A percentile compares a stretch with the other conserved stretches of the same genome.
Evolutionary conservation across 2,113 vertebrate species (phyloP).

Genomic region (Aplodontia rufa): DNA sequence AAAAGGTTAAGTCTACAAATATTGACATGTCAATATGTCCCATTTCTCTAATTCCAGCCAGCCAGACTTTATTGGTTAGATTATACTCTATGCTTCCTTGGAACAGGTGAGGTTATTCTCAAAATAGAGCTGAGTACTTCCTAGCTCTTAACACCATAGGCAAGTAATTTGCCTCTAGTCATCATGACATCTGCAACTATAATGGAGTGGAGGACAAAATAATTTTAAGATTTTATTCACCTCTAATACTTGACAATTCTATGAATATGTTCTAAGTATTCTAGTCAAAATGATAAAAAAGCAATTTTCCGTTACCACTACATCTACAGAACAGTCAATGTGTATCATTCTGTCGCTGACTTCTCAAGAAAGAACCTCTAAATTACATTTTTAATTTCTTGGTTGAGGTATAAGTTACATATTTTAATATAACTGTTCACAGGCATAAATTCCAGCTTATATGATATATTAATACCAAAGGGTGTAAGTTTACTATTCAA

Average conservation of each 20-base stretch:
- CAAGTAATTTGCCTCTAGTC: neutral
- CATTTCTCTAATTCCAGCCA: slow-evolving; percentile 21
- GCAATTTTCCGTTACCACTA: neutral
- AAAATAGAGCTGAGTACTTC: neutral
- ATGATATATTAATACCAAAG: neutral
- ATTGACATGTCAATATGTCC: neutral
- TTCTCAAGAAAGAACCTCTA: slow-evolving; percentile 11
- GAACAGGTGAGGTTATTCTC: neutral
- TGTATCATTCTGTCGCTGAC: neutral
- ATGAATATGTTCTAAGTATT: slow-evolving; percentile 6
- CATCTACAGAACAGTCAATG: neutral
- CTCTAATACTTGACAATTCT: neutral
- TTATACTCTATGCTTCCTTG: neutral
- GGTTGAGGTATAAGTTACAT: neutral
- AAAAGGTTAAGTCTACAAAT: neutral
- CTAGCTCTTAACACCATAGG: neutral
- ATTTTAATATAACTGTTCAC: slow-evolving; percentile 1
- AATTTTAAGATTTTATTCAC: neutral
- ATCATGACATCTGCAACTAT: neutral
- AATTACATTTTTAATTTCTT: neutral
- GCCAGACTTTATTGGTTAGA: neutral
- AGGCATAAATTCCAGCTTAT: neutral
- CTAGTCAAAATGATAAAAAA: neutral
- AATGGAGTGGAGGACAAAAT: neutral
- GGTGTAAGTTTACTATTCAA: neutral